Conservation (phyloP, 2,113 vertebrate species). For the Chionis minor region DNA sequence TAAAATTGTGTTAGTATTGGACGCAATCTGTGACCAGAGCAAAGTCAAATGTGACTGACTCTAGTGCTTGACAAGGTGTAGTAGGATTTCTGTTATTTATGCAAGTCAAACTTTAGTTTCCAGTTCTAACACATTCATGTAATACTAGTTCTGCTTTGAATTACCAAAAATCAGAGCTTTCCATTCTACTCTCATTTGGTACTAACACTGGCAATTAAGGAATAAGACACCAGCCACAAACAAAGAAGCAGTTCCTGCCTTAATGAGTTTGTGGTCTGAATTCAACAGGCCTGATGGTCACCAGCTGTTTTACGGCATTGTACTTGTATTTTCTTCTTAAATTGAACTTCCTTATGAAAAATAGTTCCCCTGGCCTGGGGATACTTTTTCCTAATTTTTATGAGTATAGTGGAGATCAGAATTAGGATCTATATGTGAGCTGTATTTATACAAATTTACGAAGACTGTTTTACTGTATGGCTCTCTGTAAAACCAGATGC, state of each 20-base stretch:
- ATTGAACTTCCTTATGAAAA: not conserved
- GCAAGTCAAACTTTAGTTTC: not conserved
- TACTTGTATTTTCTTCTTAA: not conserved
- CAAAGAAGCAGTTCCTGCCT: not conserved
- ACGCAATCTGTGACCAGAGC: not conserved
- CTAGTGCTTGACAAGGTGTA: not conserved
- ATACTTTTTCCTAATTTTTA: not conserved
- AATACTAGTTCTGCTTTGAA: not conserved
- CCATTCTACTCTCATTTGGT: not conserved
- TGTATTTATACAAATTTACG: not conserved
- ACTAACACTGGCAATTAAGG: not conserved
- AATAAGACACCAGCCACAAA: not conserved
- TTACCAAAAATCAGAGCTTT: constrained; percentile 1
- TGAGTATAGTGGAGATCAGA: not conserved
- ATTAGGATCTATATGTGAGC: not conserved
- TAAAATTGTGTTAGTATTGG: not conserved
- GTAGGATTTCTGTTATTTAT: not conserved
- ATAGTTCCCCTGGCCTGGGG: not conserved
- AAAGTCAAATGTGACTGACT: not conserved
- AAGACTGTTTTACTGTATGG: not conserved
- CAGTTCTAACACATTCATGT: not conserved
- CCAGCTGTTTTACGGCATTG: not conserved
- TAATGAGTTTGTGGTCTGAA: not conserved
- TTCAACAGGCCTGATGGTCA: not conserved
- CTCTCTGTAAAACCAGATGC: not conserved